Conservation (phyloP, 2,888 invertebrate species). For the Ashinkailepas kermadecensis region DNA sequence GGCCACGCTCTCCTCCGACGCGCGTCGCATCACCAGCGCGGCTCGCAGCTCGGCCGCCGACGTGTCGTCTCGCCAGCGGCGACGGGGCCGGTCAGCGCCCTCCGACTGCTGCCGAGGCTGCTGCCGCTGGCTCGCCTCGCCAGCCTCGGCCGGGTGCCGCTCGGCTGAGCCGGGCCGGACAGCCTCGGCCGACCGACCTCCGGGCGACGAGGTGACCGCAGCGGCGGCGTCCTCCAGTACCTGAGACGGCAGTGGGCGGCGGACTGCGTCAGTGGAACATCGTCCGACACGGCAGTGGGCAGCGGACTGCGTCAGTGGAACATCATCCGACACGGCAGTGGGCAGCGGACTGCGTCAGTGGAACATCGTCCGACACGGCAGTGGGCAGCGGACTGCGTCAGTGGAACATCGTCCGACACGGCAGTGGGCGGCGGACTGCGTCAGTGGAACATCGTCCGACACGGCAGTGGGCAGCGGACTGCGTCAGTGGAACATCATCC, state of each 20-base stretch:
- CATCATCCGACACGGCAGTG: neutral
- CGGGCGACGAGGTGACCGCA: neutral
- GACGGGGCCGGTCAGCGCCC: neutral
- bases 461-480: neutral
- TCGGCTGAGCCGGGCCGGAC: neutral
- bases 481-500: no score
- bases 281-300: neutral
- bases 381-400: neutral
- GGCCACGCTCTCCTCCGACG: no score
- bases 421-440: no score
- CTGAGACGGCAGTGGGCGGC: neutral
- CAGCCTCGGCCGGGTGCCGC: neutral
- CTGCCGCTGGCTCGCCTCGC: neutral
- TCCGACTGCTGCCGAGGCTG: neutral
- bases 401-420: neutral
- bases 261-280: neutral
- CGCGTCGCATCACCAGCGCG: neutral
- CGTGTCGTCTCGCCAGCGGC: constrained; percentile 6
- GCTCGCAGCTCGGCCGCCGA: constrained; percentile 9
- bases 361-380: neutral
- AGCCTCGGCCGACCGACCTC: neutral
- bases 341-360: neutral
- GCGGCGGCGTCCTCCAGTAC: neutral
- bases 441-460: no score
- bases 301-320: no score